Evolutionary conservation across 2,888 invertebrate genomes (phyloP), one percentile per base, ranked within the genome.

Genomic region (Drosophila antonietae): DNA sequence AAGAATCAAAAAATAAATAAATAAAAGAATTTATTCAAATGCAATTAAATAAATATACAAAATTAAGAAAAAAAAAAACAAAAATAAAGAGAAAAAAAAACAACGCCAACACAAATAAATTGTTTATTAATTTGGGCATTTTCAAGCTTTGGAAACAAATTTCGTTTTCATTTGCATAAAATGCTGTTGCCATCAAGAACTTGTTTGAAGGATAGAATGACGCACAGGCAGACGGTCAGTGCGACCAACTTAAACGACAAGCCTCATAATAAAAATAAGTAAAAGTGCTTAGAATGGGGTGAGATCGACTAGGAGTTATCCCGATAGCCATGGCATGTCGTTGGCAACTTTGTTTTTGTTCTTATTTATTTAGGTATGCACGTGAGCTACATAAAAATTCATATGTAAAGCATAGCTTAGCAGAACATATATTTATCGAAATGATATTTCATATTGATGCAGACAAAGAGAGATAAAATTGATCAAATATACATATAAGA

Each of bases 111-210:
- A 68, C 35, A 68, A 62, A 83, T 83, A 81, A 73, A 74, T 87
- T 69, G 62, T 70, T 84, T 67, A 67, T 78, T 88, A 78, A 85
- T 85, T 78, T 75, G 83, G 55, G 62, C 60, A 60, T 67, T 57
- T 78, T 67, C 52, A 53, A 58, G 76, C 78, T 65, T 68, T 80
- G 72, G 72, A 67, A 80, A 73, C 78, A 73, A 82, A 80, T 81
- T 81, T 81, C 81, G 75, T 80, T 81, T 81, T 80, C 81, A 81
- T 81, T 81, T 82, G 83, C 81, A 81, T 81, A 81, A 81, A 73
- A 71, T 75, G 62, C 67, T 64, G 69, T 49, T 68, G 62, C 65
- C 59, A 73, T 66, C 65, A 59, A 73, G 72, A 78, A 78, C 66
- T 56, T 73, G 79, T 68, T 49, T 43, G 61, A 62, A 77, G 67